Base-by-base conservation (phyloP, 2,888 invertebrate species). In the Schizotus pectinicornis region DNA sequence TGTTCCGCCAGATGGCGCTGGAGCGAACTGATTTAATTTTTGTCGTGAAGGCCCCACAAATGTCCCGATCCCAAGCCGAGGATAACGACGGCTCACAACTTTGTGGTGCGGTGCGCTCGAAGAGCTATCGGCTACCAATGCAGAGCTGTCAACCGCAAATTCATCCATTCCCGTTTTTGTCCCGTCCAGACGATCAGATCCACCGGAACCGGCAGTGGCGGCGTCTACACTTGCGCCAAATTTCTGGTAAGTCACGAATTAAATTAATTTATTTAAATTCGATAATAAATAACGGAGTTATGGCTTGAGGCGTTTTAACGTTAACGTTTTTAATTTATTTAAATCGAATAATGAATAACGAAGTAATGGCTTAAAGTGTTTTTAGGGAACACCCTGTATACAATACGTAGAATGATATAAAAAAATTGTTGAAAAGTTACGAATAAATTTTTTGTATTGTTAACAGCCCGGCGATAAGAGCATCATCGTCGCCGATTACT, bases 61-160 rank as follows among this genome's bases (percentile, higher is more conserved):
- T 99, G 98, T 79, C 98, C 98, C 0, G 94, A 94, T 80, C 91
- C 92, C 0, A 86, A 87, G 70, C 87, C 88, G 48, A 84, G 85
- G 68, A 84, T 84, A 67, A 82, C 83, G 43, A 84, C 85, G 0
- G 88, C 90, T 8, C 79, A 82, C n/a, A 95, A 92, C 81, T 85
- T 93, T 59, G 85, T 89, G 1, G 82, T 88, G 51, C 80, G 91
- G 36, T 77, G 83, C 57, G 82, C 84, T 30, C 80, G 84, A 59
- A 79, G 86, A 45, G 81, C 84, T 71, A 78, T 85, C 7, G 88
- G 86, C 45, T 81, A 72, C 74, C 80, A 74, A 73, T 87, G 78
- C 11, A 80, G 82, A 85, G 77, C 84, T 84, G 71, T 91, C 76
- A 92, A 96, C 82, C 84, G 94, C 72, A 82, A 91, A 78, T 84